phyloP scores from a whole-genome alignment of 2,888 invertebrate species.

The Drosophila yooni region DNA sequence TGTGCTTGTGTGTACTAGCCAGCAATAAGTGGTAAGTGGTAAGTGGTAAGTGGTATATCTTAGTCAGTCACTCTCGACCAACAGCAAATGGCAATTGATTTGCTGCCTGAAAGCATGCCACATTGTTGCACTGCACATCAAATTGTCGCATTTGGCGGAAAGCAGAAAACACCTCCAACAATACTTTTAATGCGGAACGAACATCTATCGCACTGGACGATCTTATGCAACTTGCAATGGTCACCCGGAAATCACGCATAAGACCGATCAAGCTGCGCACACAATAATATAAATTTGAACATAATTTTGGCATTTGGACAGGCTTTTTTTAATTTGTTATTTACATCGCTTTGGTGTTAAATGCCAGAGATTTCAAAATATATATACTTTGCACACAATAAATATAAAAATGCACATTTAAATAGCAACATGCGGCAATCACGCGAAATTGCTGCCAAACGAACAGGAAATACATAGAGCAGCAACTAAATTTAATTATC shows the following conservation, averaged over 20 bases:
- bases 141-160: conserved; percentile 4
- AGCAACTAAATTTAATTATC: conserved; percentile 22
- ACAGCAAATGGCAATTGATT: neutral
- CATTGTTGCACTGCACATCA: neutral
- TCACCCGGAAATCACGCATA: conserved; percentile 63
- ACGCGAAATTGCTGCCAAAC: conserved; percentile 41
- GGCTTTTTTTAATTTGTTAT: conserved; percentile 12
- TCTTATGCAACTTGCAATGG: conserved; percentile 41
- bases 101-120: conserved; percentile 51
- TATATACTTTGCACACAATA: conserved; percentile 21
- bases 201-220: conserved; percentile 25
- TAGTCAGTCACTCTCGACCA: neutral
- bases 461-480: conserved; percentile 33
- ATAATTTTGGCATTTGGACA: conserved; percentile 31
- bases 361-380: conserved; percentile 39
- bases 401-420: conserved; percentile 33
- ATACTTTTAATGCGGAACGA: conserved; percentile 54
- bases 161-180: neutral
- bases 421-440: conserved; percentile 37
- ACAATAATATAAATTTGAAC: conserved; percentile 49
- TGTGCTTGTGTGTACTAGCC: neutral
- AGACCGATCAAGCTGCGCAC: conserved; percentile 50
- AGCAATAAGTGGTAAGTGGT: neutral
- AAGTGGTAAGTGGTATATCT: neutral
- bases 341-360: conserved; percentile 61